Evolutionary conservation across 2,888 invertebrate genomes (phyloP).

Genomic region (Parthenolecanium corni): DNA sequence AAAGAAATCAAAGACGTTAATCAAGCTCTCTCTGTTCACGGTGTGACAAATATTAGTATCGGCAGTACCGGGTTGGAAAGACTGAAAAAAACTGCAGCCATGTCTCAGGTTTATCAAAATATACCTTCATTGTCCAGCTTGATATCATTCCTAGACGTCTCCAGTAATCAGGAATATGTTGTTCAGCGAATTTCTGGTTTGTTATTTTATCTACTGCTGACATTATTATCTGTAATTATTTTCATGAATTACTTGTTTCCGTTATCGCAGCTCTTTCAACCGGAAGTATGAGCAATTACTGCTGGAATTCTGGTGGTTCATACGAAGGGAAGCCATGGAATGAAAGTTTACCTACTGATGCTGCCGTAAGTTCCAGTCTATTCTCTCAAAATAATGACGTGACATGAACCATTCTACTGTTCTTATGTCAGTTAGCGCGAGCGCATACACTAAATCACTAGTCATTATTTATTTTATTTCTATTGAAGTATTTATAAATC

Average conservation of each 20-base stretch:
- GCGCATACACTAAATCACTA: too few species aligned
- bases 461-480: too few species aligned
- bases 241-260: background rate
- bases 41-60: slow-evolving; percentile 53
- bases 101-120: slow-evolving; percentile 40
- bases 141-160: slow-evolving; percentile 69
- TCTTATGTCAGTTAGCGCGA: too few species aligned
- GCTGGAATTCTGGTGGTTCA: slow-evolving; percentile 72
- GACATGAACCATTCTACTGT: too few species aligned
- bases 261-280: slow-evolving; percentile 27
- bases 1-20: slow-evolving; percentile 62
- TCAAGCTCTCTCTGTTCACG: slow-evolving; percentile 55
- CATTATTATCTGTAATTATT: too few species aligned
- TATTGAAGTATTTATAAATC: too few species aligned
- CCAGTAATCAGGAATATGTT: slow-evolving; percentile 74
- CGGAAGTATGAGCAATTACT: slow-evolving; percentile 73
- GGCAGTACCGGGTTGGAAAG: slow-evolving; percentile 61
- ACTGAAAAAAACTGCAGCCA: slow-evolving; percentile 59
- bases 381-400: slow-evolving; percentile 4
- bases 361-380: slow-evolving; percentile 61
- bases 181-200: slow-evolving; percentile 58
- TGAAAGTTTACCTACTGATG: slow-evolving; percentile 72
- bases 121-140: slow-evolving; percentile 49
- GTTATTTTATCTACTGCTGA: background rate
- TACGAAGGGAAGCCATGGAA: slow-evolving; percentile 67